Conservation (phyloP, 2,113 vertebrate genomes). For the Ammodytes marinus region DNA sequence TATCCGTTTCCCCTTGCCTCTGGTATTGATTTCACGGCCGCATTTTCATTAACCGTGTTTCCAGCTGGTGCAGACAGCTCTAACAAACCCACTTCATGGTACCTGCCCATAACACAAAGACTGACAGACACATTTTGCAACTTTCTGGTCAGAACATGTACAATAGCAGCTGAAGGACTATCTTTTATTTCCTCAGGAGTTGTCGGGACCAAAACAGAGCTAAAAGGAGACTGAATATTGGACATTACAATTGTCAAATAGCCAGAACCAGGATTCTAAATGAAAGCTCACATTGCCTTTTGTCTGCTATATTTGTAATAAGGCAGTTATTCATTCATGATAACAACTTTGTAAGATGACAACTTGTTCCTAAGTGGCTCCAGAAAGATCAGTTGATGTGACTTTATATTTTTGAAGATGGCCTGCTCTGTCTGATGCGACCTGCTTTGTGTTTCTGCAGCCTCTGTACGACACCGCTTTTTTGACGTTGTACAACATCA, state of each 20-base stretch:
- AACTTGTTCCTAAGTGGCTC: background rate
- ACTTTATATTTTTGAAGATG: background rate
- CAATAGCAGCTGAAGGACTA: background rate
- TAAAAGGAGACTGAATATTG: background rate
- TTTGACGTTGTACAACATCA: conserved; percentile 99
- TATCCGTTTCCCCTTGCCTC: background rate
- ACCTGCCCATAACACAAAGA: background rate
- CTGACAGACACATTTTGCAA: background rate
- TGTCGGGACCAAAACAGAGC: background rate
- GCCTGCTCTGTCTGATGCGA: conserved; percentile 11
- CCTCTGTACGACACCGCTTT: conserved; percentile 98
- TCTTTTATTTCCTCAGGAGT: background rate
- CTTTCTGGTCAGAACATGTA: background rate
- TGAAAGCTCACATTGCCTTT: background rate
- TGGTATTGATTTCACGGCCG: background rate
- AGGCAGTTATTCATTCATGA: background rate
- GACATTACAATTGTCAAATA: background rate
- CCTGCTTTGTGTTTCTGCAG: conserved; percentile 77
- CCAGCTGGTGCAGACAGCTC: background rate
- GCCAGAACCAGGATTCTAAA: background rate
- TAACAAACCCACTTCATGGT: background rate
- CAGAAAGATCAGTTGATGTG: background rate
- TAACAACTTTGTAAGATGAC: background rate
- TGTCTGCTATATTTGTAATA: background rate
- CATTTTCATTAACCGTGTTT: background rate